Base-by-base conservation (phyloP, 1,140 invertebrate genomes). In the Pogonomyrmex californicus region DNA sequence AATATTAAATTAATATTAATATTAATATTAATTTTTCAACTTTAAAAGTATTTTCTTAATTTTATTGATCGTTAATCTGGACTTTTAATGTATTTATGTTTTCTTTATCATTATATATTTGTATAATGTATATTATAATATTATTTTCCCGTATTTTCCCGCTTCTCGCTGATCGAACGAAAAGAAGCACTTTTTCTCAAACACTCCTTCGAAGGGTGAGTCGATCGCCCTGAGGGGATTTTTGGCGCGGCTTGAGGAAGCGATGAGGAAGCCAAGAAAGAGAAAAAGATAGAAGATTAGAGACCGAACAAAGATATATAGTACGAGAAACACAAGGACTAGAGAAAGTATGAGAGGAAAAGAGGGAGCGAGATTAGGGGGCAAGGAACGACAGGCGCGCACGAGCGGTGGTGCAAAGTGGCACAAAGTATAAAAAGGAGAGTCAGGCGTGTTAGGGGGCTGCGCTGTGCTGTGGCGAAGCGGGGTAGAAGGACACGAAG, bases 381-480 rank as follows among this genome's bases (percentile, higher is more conserved):
- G 9, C 5, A 30, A 66, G 47, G 49, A 85, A 89, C 41, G 73
- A 87, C 76, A 65, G 33, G 54, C 71, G 77, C 62, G 41, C 51
- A 70, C 73, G 60, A 88, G 78, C 71, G 88, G 89, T 90, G 89
- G 75, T 71, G 65, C 86, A 65, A 71, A 83, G 73, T 75, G 78
- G 73, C 73, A 65, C 41, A 68, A 47, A 17, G 36, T 73, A 87
- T 86, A 91, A 88, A 89, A 91, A 91, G 86, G 79, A 76, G 63
- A 77, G 17, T 10, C 76, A 56, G 62, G 51, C 58, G 66, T 79
- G 85, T 66, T 49, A 56, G 54, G 65, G 85, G 83, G 78, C 73
- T 85, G 63, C 63, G 56, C 71, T 70, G 23, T 23, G 63, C 17
- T 75, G 30, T 47, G 14, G 68, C 77, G 63, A 68, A 81, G 49